These are phyloP conservation scores for Scrobipalpa costella DNA, from an alignment of 2,888 invertebrate species.

Conservation along the genomic window DNA sequence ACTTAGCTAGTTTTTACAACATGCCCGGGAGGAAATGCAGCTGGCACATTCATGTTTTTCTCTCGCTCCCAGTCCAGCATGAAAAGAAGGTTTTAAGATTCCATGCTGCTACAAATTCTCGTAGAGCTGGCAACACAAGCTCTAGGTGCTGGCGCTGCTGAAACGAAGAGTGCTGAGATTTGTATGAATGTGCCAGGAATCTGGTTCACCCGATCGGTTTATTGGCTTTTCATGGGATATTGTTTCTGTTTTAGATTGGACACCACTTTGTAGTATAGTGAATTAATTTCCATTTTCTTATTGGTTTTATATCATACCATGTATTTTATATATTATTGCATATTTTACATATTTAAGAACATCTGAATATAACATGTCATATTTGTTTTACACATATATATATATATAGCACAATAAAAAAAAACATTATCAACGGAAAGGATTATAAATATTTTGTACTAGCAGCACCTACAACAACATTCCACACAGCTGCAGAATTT, in stretches of 20 bases:
- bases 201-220: neutral
- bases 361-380: no score
- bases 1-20: no score
- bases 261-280: neutral
- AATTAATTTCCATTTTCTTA: neutral
- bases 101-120: neutral
- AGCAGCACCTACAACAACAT: constrained; percentile 58
- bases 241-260: neutral
- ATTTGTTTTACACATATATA: no score
- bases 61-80: no score
- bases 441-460: constrained; percentile 46
- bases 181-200: constrained; percentile 24
- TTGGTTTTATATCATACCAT: no score
- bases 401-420: no score
- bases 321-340: no score
- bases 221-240: neutral
- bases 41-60: no score
- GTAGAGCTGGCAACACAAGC: neutral
- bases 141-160: constrained; percentile 33
- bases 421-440: constrained; percentile 38
- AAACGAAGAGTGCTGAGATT: constrained; percentile 63
- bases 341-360: no score
- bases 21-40: no score
- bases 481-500: constrained; percentile 52
- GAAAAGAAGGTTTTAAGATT: neutral